Evolutionary conservation across 2,113 vertebrate genomes (phyloP), one percentile per base, ranked within the genome.

Genomic region (Apodemus speciosus): DNA sequence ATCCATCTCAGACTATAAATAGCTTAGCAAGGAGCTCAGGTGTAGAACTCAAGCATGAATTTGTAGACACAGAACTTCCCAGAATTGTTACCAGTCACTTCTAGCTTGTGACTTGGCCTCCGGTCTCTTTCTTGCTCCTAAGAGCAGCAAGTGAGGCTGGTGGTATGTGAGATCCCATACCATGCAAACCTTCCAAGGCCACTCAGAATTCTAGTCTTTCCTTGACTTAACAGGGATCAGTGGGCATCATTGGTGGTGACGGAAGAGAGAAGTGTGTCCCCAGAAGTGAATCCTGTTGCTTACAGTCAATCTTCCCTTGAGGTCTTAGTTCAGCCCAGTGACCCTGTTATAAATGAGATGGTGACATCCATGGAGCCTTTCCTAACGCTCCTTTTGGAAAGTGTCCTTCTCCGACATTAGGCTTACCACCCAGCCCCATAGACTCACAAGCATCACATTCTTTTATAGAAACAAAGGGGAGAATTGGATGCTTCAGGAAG

Each of bases 401-500:
- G 20, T 49, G 25, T 86, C 80, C 88, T 95, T 88, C 95, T 80
- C 35, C 8, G 21, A 83, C 76, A 40, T 92, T 83, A 90, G 73
- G 72, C 87, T 91, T 43, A 18, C 66, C 35, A 72, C 27, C 68
- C 66, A 25, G 73, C 38, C 43, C 3, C 5, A 0, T 53, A 73
- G 58, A 40, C 85, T 88, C 85, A 1, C 1, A 71, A 43, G 75
- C 64, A 38, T 84, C 69, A 25, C 76, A 68, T 85, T 73, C 89
- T 93, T 84, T 68, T 76, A 87, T 91, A 94, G 95, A 95, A 87
- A 73, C 73, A 38, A 81, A 92, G 69, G 91, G 86, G 95, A 95
- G 95, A 93, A 89, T 91, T 94, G 83, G 46, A 85, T 96, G 89
- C 86, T 92, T 93, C 89, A 40, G 51, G 14, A 79, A 89, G 51